A percentile compares a stretch with the other conserved stretches of the same genome.
Evolutionary conservation across 2,888 invertebrate species (phyloP).

Genomic region (Alsophila aescularia): DNA sequence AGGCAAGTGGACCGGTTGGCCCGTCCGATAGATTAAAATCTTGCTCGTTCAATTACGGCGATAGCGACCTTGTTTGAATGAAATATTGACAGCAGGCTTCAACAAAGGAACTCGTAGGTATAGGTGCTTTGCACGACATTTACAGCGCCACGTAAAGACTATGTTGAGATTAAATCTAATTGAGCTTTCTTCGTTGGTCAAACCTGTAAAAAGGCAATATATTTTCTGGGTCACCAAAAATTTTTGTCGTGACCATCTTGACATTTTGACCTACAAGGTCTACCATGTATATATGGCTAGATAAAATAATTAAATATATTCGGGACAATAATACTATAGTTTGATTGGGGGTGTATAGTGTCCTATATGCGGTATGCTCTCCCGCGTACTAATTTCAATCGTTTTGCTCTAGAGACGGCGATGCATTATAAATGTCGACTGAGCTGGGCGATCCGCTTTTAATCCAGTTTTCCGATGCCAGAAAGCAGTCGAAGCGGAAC

Average conservation of each 20-base stretch:
- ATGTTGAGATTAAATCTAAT: not conserved
- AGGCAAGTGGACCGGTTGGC: constrained; percentile 23
- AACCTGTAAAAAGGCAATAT: not conserved
- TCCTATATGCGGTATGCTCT: not conserved
- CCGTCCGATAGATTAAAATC: constrained; percentile 44
- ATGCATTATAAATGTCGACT: constrained; percentile 23
- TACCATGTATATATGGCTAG: too few species aligned
- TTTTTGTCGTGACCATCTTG: too few species aligned
- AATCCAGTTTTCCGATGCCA: constrained; percentile 17
- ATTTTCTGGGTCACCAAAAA: not conserved
- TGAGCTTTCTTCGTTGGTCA: not conserved
- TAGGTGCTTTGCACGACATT: constrained; percentile 18
- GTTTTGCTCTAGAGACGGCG: constrained; percentile 11
- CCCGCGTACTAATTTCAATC: not conserved
- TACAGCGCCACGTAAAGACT: constrained; percentile 9
- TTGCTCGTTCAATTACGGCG: constrained; percentile 56
- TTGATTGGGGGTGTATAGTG: too few species aligned
- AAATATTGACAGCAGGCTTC: constrained; percentile 39
- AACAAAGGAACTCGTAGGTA: constrained; percentile 16
- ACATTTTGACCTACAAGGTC: too few species aligned
- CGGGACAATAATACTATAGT: too few species aligned
- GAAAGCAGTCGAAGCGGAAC: not conserved
- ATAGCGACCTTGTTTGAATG: constrained; percentile 47
- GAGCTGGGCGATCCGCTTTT: constrained; percentile 10
- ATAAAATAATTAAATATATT: too few species aligned